Percentiles rank a stretch among this genome's conserved stretches.
Evolutionary conservation across 1,140 invertebrate genomes (phyloP).

Genomic region (Drosophila sechellia): DNA sequence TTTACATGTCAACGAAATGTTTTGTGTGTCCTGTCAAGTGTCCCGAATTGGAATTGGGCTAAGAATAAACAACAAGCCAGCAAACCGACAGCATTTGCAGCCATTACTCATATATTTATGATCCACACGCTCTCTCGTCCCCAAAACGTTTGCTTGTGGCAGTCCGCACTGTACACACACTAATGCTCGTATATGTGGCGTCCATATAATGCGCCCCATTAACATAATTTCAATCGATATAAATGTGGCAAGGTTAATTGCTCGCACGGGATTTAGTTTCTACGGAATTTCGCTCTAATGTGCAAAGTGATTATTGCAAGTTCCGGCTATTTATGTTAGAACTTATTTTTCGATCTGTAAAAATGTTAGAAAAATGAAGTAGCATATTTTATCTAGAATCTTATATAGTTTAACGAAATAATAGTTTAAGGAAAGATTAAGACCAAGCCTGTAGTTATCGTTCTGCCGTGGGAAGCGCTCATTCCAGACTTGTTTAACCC

Average conservation of each 20-base stretch:
- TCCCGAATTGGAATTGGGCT: constrained; percentile 12
- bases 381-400: too few species aligned
- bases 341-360: too few species aligned
- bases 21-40: constrained; percentile 42
- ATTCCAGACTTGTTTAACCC: background rate
- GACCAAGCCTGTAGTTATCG: too few species aligned
- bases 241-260: constrained; percentile 29
- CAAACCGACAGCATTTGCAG: constrained; percentile 13
- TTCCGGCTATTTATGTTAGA: too few species aligned
- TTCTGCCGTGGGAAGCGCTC: background rate
- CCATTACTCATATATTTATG: constrained; percentile 14
- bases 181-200: constrained; percentile 11
- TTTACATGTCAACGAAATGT: constrained; percentile 55
- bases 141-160: background rate
- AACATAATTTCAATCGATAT: constrained; percentile 49
- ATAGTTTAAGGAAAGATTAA: too few species aligned
- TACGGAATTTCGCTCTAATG: background rate
- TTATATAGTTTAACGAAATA: too few species aligned
- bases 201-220: constrained; percentile 28
- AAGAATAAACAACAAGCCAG: background rate
- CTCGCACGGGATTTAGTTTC: background rate
- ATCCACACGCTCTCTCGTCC: background rate
- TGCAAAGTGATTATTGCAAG: background rate
- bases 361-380: too few species aligned
- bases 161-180: constrained; percentile 1